phyloP scores from a whole-genome alignment of 2,113 vertebrate genomes.

The Larimichthys crocea region DNA sequence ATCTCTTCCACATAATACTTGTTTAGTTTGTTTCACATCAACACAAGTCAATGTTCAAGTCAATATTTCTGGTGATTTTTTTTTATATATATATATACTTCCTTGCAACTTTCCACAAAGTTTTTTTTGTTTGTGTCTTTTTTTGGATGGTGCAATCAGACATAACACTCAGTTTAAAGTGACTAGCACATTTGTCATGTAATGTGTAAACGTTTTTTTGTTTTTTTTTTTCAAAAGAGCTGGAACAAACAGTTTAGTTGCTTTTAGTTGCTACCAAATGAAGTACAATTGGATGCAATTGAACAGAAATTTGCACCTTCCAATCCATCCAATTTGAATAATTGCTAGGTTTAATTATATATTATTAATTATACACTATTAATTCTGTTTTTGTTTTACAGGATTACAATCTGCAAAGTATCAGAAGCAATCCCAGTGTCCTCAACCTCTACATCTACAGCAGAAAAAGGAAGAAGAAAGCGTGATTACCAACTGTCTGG shows the following conservation, averaged over 20 bases:
- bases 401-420: not conserved
- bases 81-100: not conserved
- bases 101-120: not conserved
- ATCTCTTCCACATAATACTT: not conserved
- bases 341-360: not conserved
- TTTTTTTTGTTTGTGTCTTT: not conserved
- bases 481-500: not conserved
- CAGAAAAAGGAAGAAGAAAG: not conserved
- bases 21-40: not conserved
- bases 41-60: not conserved
- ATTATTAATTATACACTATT: conserved; percentile 2
- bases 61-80: not conserved
- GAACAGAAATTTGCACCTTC: not conserved
- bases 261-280: not conserved
- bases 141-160: not conserved
- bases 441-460: not conserved
- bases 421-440: not conserved
- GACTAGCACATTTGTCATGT: not conserved
- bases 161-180: not conserved
- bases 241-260: not conserved
- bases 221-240: not conserved
- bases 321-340: no score
- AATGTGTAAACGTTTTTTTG: not conserved
- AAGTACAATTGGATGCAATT: not conserved
- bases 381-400: not conserved